phyloP scores from a whole-genome alignment of 2,888 invertebrate species.

The Agonopterix heracliana region DNA sequence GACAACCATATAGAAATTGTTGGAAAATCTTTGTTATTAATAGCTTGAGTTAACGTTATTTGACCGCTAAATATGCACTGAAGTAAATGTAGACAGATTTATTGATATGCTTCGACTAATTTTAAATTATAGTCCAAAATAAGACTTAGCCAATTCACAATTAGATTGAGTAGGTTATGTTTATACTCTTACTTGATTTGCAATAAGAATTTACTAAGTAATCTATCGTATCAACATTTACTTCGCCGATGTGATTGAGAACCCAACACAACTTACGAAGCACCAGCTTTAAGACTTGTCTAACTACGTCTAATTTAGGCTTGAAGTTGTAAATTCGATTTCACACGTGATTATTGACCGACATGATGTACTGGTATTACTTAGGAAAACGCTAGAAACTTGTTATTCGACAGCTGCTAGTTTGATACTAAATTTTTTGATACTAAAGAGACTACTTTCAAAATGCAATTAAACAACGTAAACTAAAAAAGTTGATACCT shows the following conservation, averaged over 20 bases:
- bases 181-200: too few species aligned
- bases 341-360: too few species aligned
- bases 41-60: neutral
- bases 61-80: constrained; percentile 28
- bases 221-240: constrained; percentile 45
- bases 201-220: neutral
- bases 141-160: neutral
- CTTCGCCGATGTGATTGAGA: constrained; percentile 30
- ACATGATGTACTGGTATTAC: too few species aligned
- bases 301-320: neutral
- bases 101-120: constrained; percentile 26
- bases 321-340: too few species aligned
- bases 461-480: too few species aligned
- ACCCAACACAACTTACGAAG: constrained; percentile 14
- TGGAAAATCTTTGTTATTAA: neutral
- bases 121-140: constrained; percentile 13
- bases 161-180: too few species aligned
- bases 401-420: too few species aligned
- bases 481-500: too few species aligned
- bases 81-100: constrained; percentile 52
- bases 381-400: too few species aligned
- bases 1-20: neutral
- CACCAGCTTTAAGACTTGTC: neutral
- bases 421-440: too few species aligned
- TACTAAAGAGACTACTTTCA: too few species aligned